Percentiles rank a stretch among this genome's conserved stretches.
Evolutionary conservation across 2,797 vertebrate genomes (phyloP).

Genomic region (Molossus molossus): DNA sequence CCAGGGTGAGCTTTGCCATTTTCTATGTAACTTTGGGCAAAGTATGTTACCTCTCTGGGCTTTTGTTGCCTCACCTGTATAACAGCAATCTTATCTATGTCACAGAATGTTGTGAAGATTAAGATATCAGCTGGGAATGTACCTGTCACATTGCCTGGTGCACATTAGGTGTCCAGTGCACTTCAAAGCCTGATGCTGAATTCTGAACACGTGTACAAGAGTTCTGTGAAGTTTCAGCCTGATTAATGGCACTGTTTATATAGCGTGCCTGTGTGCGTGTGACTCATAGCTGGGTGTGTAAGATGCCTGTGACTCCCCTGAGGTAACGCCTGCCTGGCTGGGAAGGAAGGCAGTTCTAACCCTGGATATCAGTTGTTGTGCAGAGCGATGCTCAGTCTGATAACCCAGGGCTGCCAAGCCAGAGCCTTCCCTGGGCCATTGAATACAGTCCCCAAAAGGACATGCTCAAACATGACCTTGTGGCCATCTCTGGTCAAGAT

Average conservation of each 20-base stretch:
- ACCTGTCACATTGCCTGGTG: neutral
- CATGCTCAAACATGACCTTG: neutral
- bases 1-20: neutral
- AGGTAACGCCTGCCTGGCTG: neutral
- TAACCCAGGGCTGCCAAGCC: neutral
- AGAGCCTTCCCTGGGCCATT: neutral
- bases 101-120: neutral
- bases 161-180: neutral
- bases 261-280: neutral
- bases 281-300: neutral
- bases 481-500: constrained; percentile 59
- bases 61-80: neutral
- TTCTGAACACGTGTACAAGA: neutral
- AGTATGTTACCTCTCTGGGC: neutral
- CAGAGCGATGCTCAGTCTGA: neutral
- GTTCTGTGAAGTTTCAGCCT: neutral
- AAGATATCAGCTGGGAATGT: neutral
- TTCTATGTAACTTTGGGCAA: constrained; percentile 36
- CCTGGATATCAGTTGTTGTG: neutral
- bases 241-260: neutral
- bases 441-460: neutral
- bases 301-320: neutral
- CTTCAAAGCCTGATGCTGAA: constrained; percentile 14
- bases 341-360: neutral
- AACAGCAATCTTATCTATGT: neutral